Conservation (phyloP, 2,113 vertebrate genomes). For the Apus apus region DNA sequence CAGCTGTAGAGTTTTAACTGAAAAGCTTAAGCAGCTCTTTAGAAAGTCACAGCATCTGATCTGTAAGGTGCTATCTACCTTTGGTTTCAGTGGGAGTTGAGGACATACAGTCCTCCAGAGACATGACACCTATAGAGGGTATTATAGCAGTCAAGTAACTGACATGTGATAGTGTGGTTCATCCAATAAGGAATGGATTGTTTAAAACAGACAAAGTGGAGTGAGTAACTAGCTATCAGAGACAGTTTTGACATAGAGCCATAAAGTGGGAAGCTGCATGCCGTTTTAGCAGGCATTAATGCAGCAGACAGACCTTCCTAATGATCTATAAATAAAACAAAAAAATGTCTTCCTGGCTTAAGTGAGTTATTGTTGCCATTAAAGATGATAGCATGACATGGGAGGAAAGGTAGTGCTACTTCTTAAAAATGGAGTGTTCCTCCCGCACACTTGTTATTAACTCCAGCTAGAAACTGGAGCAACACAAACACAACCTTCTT, state of each 20-base stretch:
- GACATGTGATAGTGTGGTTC: constrained; percentile 27
- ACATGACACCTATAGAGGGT: constrained; percentile 11
- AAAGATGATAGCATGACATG: constrained; percentile 58
- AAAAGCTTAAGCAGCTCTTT: background rate
- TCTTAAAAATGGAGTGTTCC: constrained; percentile 51
- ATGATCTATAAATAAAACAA: constrained; percentile 74
- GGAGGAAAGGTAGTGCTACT: constrained; percentile 63
- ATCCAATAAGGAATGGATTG: constrained; percentile 53
- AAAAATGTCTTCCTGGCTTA: constrained; percentile 69
- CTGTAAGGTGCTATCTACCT: background rate
- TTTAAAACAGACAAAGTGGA: constrained; percentile 63
- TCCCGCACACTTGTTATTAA: constrained; percentile 19
- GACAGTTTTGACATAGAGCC: constrained; percentile 72
- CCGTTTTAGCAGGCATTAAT: constrained; percentile 65
- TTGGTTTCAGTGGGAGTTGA: constrained; percentile 14
- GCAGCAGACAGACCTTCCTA: constrained; percentile 59
- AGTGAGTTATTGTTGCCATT: constrained; percentile 72
- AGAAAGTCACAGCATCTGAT: background rate
- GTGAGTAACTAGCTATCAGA: constrained; percentile 59
- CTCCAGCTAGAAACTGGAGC: constrained; percentile 3
- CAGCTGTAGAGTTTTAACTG: background rate
- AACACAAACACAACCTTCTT: constrained; percentile 21
- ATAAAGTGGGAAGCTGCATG: constrained; percentile 44
- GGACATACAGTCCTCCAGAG: background rate
- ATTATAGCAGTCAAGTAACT: constrained; percentile 55